Evolutionary conservation across 2,113 vertebrate species (phyloP).

Genomic region (crab-eating macaque (Macaca fascicularis)): T2T-MFA8v1.1 NC_088375.1:67993501-67994000

Average conservation of each 20-base stretch:
- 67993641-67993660: not conserved
- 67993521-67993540: too few species aligned
- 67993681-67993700: not conserved
- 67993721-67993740: not conserved
- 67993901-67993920: not conserved
- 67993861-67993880: not conserved
- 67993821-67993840: not conserved
- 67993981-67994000: not conserved
- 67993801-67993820: not conserved
- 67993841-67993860: not conserved
- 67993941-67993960: not conserved
- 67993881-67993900: not conserved
- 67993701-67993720: not conserved
- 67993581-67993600: not conserved
- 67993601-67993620: not conserved
- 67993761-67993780: not conserved
- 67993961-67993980: too few species aligned
- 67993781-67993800: not conserved
- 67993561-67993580: not conserved
- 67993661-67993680: not conserved
- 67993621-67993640: not conserved
- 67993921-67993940: not conserved
- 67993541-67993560: not conserved
- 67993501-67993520: too few species aligned
- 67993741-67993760: not conserved